Percentiles rank a stretch among this genome's conserved stretches.
Evolutionary conservation across 2,797 vertebrate genomes (phyloP).

Genomic region (Gambelia wislizenii): DNA sequence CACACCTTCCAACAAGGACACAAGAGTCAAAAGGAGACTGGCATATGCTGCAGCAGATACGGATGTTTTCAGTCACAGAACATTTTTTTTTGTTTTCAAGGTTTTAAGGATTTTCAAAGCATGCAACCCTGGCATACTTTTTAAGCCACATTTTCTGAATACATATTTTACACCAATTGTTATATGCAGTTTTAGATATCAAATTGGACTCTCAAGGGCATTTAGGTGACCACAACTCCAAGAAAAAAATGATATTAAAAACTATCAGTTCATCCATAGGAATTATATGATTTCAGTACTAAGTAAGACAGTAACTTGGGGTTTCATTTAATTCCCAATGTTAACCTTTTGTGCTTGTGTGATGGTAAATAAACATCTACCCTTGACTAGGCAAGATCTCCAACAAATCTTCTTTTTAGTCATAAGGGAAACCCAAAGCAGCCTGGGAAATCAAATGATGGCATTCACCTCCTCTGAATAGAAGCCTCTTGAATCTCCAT

Average conservation of each 20-base stretch:
- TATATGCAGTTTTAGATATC: not conserved
- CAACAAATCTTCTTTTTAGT: not conserved
- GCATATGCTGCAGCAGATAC: slow-evolving; percentile 46
- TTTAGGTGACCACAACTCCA: too few species aligned
- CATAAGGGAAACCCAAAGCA: not conserved
- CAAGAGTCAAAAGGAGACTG: slow-evolving; percentile 43
- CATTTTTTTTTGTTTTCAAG: not conserved
- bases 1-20: slow-evolving; percentile 42
- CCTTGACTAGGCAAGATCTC: not conserved
- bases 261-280: not conserved
- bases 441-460: too few species aligned
- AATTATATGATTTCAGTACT: not conserved
- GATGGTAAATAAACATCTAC: not conserved
- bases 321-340: not conserved
- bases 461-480: not conserved
- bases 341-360: slow-evolving; percentile 12
- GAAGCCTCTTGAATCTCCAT: not conserved
- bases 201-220: not conserved
- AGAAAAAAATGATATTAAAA: slow-evolving; percentile 24
- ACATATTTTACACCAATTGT: not conserved
- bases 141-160: not conserved
- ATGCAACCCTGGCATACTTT: not conserved
- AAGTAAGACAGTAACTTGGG: not conserved
- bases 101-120: not conserved
- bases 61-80: slow-evolving; percentile 11